Evolutionary conservation across 37 sponge, comb jelly and placozoan species (phyloP).

Genomic region (Haliclona indistincta): DNA sequence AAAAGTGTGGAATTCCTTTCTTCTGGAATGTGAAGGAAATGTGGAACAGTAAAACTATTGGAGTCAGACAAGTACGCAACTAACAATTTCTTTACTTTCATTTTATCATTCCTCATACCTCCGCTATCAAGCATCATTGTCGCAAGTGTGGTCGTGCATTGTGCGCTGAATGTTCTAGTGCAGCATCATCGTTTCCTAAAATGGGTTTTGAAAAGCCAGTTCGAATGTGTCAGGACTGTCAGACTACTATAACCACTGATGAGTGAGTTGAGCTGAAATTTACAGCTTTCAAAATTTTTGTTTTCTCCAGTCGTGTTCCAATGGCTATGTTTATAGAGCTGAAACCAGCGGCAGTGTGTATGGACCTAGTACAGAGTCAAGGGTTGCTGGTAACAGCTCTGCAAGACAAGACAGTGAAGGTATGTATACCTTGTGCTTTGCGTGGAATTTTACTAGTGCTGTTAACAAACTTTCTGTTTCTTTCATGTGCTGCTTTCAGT

Average conservation of each 20-base stretch:
- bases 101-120: background rate
- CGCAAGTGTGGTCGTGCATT: constrained; percentile 94
- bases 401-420: constrained; percentile 57
- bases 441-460: background rate
- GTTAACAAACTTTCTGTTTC: background rate
- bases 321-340: constrained; percentile 47
- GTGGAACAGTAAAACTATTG: constrained; percentile 87
- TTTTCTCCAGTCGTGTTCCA: constrained; percentile 55
- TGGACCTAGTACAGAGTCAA: constrained; percentile 43
- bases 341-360: constrained; percentile 13
- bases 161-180: constrained; percentile 78
- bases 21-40: constrained; percentile 97
- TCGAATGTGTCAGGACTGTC: constrained; percentile 93
- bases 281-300: background rate
- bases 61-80: constrained; percentile 79
- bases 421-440: constrained; percentile 10
- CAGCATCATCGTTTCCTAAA: constrained; percentile 80
- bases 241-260: constrained; percentile 72
- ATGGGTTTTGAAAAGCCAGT: constrained; percentile 97
- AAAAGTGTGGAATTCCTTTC: constrained; percentile 91
- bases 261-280: constrained; percentile 71
- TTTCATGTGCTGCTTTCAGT: background rate
- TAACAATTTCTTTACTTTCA: background rate
- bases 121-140: constrained; percentile 88
- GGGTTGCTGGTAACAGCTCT: constrained; percentile 51